Conservation (phyloP, 2,797 vertebrate species). For the Phataginus tetradactyla region DNA sequence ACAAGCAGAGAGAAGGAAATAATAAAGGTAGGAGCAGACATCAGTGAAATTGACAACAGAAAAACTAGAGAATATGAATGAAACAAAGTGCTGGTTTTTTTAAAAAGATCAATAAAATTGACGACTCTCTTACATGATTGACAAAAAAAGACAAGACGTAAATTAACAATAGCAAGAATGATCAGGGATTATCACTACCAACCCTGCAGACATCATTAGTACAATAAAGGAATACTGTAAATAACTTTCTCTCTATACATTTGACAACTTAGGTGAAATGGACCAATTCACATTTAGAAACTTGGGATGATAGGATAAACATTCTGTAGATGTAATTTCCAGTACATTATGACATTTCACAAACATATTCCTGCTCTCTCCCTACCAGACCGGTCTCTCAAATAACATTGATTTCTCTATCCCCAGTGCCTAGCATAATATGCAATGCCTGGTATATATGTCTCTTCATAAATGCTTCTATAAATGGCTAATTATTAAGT, state of each 20-base stretch:
- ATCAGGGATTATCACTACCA: background rate
- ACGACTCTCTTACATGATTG: background rate
- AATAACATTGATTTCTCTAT: conserved; percentile 15
- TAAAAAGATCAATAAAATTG: conserved; percentile 6
- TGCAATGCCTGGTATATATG: background rate
- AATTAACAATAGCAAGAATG: background rate
- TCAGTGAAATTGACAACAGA: conserved; percentile 20
- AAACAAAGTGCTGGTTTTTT: conserved; percentile 36
- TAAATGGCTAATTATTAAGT: background rate
- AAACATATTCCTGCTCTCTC: background rate
- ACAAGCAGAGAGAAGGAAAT: background rate
- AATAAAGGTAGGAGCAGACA: background rate
- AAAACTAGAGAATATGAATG: conserved; percentile 25
- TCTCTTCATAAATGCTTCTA: background rate
- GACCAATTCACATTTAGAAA: background rate
- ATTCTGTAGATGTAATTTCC: background rate
- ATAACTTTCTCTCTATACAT: background rate
- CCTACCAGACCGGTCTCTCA: background rate
- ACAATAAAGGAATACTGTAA: background rate
- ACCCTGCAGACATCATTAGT: background rate
- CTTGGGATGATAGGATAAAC: background rate
- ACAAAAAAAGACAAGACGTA: background rate
- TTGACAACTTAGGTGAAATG: conserved; percentile 33
- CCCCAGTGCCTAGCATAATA: background rate
- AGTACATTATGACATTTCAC: background rate